A percentile compares a stretch with the other conserved stretches of the same genome.
These are phyloP conservation scores for Pantala flavescens DNA, from an alignment of 1,140 invertebrate genomes.

Conservation along the genomic window DNA sequence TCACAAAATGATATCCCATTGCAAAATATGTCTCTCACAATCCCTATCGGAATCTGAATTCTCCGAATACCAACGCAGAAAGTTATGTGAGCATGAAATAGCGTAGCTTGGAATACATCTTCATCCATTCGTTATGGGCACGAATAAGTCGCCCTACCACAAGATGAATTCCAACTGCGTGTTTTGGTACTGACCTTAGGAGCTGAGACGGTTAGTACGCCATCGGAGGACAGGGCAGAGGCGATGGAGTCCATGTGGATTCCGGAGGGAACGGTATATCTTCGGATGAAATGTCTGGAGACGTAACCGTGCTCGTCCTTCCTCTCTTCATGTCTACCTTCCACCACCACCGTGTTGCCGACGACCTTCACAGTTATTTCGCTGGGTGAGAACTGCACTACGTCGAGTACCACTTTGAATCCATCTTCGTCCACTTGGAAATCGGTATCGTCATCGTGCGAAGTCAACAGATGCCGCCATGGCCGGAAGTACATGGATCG, in stretches of 20 bases:
- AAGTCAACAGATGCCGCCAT: constrained; percentile 56
- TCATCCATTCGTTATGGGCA: no score
- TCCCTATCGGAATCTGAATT: no score
- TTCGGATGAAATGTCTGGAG: constrained; percentile 58
- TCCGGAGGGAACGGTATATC: constrained; percentile 56
- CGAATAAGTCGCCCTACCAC: no score
- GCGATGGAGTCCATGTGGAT: constrained; percentile 49
- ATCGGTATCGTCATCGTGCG: constrained; percentile 57
- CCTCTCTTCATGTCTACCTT: constrained; percentile 66
- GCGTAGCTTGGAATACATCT: no score
- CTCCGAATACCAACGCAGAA: no score
- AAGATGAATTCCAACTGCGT: no score
- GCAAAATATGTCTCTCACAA: no score
- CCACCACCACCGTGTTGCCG: constrained; percentile 49
- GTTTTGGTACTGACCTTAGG: constrained; percentile 19
- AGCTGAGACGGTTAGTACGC: constrained; percentile 56
- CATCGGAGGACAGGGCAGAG: constrained; percentile 61
- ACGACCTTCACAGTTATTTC: constrained; percentile 73
- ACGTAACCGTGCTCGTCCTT: constrained; percentile 62
- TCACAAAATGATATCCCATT: no score
- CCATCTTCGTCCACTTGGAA: constrained; percentile 63
- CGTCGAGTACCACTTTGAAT: constrained; percentile 67
- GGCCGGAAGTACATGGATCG: constrained; percentile 51
- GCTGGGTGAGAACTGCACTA: constrained; percentile 73
- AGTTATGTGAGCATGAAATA: no score